Evolutionary conservation across 2,113 vertebrate genomes (phyloP), one percentile per base, ranked within the genome.

Genomic region (Triplophysa tibetana): DNA sequence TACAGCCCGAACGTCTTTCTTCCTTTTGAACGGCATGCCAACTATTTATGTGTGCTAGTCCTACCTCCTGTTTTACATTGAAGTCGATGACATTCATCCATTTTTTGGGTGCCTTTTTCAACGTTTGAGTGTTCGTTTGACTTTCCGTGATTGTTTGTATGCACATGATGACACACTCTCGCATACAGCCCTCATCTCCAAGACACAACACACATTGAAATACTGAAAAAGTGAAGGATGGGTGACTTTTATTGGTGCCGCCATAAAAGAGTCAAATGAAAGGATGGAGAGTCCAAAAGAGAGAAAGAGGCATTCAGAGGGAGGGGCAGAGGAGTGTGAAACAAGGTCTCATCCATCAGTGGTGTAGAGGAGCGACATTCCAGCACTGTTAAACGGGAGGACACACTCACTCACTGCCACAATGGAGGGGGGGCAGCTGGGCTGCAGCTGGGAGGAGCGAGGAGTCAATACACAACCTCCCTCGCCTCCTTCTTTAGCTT

Each of bases 301-400:
- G 89, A 92, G 90, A 92, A 89, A 88, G 88, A 88, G 80, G 90
- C 87, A 91, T 90, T 90, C 88, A 86, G 89, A 91, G 88, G 79
- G 89, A 90, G 89, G 87, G 86, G 87, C 87, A 16, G 87, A 87
- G 90, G 90, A 90, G 88, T 89, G 90, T 84, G 90, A 87, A 88
- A 93, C 93, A 93, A 93, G 93, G 89, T 89, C 91, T 92, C 92
- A 93, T 93, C 93, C 93, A 93, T 93, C 93, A 93, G 91, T 85
- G 52, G 74, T 88, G 88, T 86, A 85, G 91, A 90, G 90, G 88
- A 91, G 91, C 90, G 88, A 90, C 93, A 93, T 93, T 93, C 92
- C 92, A 89, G 84, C 86, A 90, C 88, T 88, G 87, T 88, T 84
- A 68, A 89, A 89, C 90, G 87, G 88, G 91, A 91, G 91, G 92